A percentile compares a stretch with the other conserved stretches of the same genome.
Conservation (phyloP, 2,113 vertebrate genomes). For the Sturnus vulgaris region DNA sequence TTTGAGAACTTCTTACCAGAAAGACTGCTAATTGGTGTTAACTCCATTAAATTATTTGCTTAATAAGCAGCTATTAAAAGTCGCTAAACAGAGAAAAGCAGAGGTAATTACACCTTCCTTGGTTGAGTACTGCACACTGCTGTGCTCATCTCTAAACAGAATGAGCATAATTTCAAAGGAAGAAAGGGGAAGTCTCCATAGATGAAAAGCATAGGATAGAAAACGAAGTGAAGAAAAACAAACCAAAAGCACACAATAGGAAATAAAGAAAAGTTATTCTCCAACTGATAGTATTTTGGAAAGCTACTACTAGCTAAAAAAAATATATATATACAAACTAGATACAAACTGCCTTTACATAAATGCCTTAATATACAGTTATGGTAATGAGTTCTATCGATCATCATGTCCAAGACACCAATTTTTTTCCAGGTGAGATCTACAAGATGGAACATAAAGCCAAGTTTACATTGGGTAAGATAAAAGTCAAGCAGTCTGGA, state of each 20-base stretch:
- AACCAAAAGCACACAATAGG: not conserved
- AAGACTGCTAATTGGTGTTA: not conserved
- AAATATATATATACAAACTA: not conserved
- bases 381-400: not conserved
- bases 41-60: conserved; percentile 5
- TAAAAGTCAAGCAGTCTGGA: not conserved
- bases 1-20: not conserved
- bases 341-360: not conserved
- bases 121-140: not conserved
- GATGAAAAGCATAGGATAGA: not conserved
- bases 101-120: not conserved
- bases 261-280: not conserved
- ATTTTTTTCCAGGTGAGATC: not conserved
- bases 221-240: not conserved
- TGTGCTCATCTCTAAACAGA: not conserved
- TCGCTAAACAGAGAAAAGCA: not conserved
- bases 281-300: not conserved
- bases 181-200: not conserved
- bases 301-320: not conserved
- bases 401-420: not conserved
- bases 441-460: not conserved
- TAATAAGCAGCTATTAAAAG: conserved; percentile 4
- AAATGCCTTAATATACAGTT: not conserved
- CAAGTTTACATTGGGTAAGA: not conserved
- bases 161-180: not conserved